These are phyloP conservation scores for Zaprionus africanus DNA, from an alignment of 1,140 invertebrate species.

Conservation along the genomic window DNA sequence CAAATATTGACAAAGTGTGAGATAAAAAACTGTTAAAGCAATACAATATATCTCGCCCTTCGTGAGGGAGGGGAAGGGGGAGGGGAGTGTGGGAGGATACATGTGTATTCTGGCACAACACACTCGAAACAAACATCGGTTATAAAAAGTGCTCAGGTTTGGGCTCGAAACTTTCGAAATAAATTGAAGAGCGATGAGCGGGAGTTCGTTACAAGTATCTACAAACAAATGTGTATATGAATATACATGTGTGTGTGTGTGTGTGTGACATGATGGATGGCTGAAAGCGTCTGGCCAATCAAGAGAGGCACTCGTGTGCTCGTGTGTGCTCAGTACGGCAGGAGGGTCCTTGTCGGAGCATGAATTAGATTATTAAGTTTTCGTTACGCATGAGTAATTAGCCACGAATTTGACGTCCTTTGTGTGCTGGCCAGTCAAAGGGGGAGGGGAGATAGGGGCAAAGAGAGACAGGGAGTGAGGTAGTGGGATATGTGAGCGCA, in stretches of 20 bases:
- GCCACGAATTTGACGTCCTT: conserved; percentile 54
- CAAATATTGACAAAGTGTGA: conserved; percentile 4
- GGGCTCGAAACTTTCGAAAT: conserved; percentile 28
- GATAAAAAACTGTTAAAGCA: conserved; percentile 2
- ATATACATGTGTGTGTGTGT: background rate
- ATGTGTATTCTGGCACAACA: background rate
- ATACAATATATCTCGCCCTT: background rate
- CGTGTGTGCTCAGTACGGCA: too few relatives aligned
- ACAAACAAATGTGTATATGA: conserved; percentile 2
- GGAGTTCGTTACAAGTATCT: background rate
- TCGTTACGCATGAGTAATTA: conserved; percentile 77
- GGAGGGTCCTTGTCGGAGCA: conserved; percentile 13
- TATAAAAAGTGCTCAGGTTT: conserved; percentile 8
- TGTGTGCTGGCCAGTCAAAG: background rate
- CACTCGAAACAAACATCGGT: conserved; percentile 1
- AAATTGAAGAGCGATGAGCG: conserved; percentile 11
- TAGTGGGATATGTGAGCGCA: background rate
- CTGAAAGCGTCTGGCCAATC: background rate
- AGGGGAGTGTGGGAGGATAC: background rate
- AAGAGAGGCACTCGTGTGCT: background rate
- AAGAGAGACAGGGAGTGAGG: background rate
- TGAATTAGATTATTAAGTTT: conserved; percentile 71
- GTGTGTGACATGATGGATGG: background rate
- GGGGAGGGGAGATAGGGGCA: background rate
- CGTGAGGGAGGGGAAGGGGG: too few relatives aligned